Evolutionary conservation across 2,888 invertebrate species (phyloP), one percentile per base, ranked within the genome.

Genomic region (Exocentrus adspersus): DNA sequence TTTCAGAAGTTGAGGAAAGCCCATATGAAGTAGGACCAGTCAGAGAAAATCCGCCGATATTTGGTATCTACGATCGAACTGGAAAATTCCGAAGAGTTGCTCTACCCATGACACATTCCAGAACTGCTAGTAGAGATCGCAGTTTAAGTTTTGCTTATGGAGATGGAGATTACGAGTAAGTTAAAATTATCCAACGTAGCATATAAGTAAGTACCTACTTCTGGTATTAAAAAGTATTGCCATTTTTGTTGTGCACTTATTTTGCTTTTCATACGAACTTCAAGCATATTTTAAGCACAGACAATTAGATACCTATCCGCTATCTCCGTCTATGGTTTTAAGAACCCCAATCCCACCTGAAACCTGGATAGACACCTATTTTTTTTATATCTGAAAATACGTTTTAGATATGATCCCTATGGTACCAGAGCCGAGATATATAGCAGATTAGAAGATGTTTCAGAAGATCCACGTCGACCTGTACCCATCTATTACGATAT

Each of bases 401-500:
- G 14, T 28, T 68, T 24, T 54, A 72, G 78, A 53, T 76, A 76
- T 43, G 74, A 77, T 61, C 71, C 72, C 4, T 70, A 74, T 32
- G 65, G 67, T 43, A 60, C 69, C 6, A 69, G 70, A 56, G 72
- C 73, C 4, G 74, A 76, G 14, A 72, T 78, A 30, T 78, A 79
- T 72, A 74, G 75, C 57, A 74, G 68, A 66, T 62, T 77, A 60
- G 79, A 79, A 30, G 76, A 78, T 2, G 67, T 69, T 17, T 68
- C 70, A 32, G 61, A 65, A 9, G 62, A 60, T 20, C 67, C 71
- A 43, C 75, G 76, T 17, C 70, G 68, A 53, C 74, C 77, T 20
- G 71, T 77, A 42, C 82, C 80, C 3, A 79, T 81, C 16, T 83
- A 82, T 70, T 81, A 82, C 59, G 79, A 81, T 58, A 63, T 87